Percentiles rank a stretch among this genome's conserved stretches.
These are phyloP conservation scores for Heterotis niloticus DNA, from an alignment of 2,113 vertebrate species.

Conservation along the genomic window DNA sequence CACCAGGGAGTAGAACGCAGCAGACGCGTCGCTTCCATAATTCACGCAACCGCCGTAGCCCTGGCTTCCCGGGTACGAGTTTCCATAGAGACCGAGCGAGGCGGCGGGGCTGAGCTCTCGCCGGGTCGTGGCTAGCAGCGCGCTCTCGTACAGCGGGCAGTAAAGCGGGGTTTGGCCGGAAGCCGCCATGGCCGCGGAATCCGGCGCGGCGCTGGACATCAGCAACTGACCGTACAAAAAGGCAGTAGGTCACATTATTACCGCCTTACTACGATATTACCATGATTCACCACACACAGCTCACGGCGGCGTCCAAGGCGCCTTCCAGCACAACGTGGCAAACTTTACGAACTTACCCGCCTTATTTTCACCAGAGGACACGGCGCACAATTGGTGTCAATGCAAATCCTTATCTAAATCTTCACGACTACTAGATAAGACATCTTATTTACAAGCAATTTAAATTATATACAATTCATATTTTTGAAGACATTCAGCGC, in stretches of 20 bases:
- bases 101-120: slow-evolving; percentile 79
- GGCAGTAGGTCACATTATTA: neutral
- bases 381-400: too few relatives aligned
- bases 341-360: too few relatives aligned
- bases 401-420: too few relatives aligned
- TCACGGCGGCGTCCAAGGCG: too few relatives aligned
- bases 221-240: slow-evolving; percentile 70
- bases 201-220: slow-evolving; percentile 73
- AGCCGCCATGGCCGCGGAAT: slow-evolving; percentile 60
- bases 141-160: slow-evolving; percentile 80
- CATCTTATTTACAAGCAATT: neutral
- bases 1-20: slow-evolving; percentile 84
- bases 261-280: too few relatives aligned
- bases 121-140: slow-evolving; percentile 79
- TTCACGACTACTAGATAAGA: too few relatives aligned
- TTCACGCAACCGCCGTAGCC: slow-evolving; percentile 79
- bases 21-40: slow-evolving; percentile 76
- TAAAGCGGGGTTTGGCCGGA: slow-evolving; percentile 76
- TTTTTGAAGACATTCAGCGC: slow-evolving; percentile 1
- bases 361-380: too few relatives aligned
- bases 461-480: slow-evolving; percentile 30
- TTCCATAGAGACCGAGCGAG: slow-evolving; percentile 79
- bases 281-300: too few relatives aligned
- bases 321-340: too few relatives aligned
- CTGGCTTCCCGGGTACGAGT: slow-evolving; percentile 76